phyloP scores from a whole-genome alignment of 2,113 vertebrate species.

The Plecotus auritus region DNA sequence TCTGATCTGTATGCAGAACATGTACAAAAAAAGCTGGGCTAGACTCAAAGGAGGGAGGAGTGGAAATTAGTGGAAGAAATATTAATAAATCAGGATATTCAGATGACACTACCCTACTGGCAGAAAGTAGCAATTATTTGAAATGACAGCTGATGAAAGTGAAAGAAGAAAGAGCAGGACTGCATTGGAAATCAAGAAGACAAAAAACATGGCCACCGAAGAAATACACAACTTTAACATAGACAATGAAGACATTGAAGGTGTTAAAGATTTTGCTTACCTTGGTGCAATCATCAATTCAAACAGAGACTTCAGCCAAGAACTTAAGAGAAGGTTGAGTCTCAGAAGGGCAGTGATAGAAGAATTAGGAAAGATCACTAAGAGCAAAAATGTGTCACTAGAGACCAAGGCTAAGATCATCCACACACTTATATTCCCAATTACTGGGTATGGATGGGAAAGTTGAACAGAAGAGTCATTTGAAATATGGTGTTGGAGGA shows the following conservation, averaged over 20 bases:
- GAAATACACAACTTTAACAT: not conserved
- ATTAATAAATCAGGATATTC: not conserved
- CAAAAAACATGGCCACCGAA: not conserved
- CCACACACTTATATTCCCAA: not conserved
- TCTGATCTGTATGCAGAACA: not conserved
- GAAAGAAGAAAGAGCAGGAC: not conserved
- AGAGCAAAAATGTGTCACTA: not conserved
- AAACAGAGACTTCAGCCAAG: not conserved
- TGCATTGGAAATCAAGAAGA: not conserved
- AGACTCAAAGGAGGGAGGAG: not conserved
- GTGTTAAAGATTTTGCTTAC: not conserved
- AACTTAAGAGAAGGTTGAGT: not conserved
- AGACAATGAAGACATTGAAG: not conserved
- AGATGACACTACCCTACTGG: not conserved
- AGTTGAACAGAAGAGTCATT: not conserved
- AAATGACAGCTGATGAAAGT: not conserved
- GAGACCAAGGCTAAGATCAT: not conserved
- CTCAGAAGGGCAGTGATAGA: not conserved
- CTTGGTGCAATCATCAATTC: not conserved
- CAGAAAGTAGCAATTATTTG: not conserved
- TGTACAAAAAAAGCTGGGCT: not conserved
- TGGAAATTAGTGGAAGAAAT: not conserved
- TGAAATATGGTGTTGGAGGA: not conserved
- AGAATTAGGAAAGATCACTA: not conserved
- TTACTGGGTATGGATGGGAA: not conserved